phyloP scores from a whole-genome alignment of 2,113 vertebrate species.

The Seriola quinqueradiata region DNA sequence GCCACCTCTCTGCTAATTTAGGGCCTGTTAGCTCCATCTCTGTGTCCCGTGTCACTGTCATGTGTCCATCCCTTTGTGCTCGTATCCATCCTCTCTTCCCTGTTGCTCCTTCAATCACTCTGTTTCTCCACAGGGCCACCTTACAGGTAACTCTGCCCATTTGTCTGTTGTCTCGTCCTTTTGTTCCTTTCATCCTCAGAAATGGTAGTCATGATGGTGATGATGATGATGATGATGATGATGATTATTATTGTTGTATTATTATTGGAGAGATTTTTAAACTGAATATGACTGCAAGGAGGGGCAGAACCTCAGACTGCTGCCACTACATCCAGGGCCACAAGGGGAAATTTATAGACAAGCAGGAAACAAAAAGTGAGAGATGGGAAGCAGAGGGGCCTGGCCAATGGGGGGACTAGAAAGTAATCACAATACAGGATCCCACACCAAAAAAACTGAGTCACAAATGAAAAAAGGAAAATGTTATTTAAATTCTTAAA shows the following conservation, averaged over 20 bases:
- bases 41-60: conserved; percentile 40
- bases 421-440: conserved; percentile 39
- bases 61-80: conserved; percentile 11
- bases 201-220: conserved; percentile 46
- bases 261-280: conserved; percentile 37
- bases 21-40: conserved; percentile 41
- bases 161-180: conserved; percentile 58
- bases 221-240: conserved; percentile 55
- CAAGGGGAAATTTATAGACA: conserved; percentile 77
- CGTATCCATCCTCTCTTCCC: conserved; percentile 25
- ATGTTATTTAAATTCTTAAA: conserved; percentile 19
- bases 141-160: conserved; percentile 79
- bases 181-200: conserved; percentile 51
- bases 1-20: conserved; percentile 32
- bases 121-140: conserved; percentile 77
- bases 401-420: conserved; percentile 71
- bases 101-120: conserved; percentile 54
- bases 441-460: conserved; percentile 12
- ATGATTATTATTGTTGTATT: conserved; percentile 37
- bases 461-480: conserved; percentile 12
- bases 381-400: conserved; percentile 74
- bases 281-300: conserved; percentile 55
- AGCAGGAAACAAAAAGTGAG: conserved; percentile 54
- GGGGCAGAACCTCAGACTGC: conserved; percentile 63
- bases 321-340: conserved; percentile 62